A percentile compares a stretch with the other conserved stretches of the same genome.
phyloP scores from a whole-genome alignment of 2,113 vertebrate species.

The Dasyprocta punctata region DNA sequence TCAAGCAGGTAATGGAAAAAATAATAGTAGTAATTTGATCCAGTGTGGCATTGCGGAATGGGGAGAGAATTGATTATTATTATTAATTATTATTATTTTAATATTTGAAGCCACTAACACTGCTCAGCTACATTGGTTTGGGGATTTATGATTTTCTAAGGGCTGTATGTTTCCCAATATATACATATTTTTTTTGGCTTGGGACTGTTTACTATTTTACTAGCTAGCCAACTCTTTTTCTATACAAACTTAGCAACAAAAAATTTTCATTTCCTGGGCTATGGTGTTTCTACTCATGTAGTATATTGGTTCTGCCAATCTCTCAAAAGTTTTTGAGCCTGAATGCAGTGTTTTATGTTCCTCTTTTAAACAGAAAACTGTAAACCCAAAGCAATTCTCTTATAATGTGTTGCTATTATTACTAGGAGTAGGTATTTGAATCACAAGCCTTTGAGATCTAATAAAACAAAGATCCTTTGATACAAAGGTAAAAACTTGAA shows the following conservation, averaged over 20 bases:
- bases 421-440: background rate
- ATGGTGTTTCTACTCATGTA: background rate
- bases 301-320: background rate
- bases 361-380: background rate
- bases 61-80: constrained; percentile 21
- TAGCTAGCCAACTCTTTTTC: background rate
- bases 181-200: background rate
- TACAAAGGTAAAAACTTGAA: background rate
- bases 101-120: background rate
- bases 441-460: background rate
- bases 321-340: background rate
- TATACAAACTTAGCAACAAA: constrained; percentile 46
- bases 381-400: background rate
- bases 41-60: background rate
- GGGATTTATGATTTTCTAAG: constrained; percentile 19
- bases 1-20: constrained; percentile 13
- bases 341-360: background rate
- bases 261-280: background rate
- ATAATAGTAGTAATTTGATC: background rate
- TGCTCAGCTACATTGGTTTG: background rate
- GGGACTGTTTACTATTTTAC: constrained; percentile 43
- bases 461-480: background rate
- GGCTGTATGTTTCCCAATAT: background rate
- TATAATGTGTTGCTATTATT: background rate
- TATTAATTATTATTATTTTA: background rate